Conservation (phyloP, 2,888 invertebrate species). For the Lasioglossum pauxillum region DNA sequence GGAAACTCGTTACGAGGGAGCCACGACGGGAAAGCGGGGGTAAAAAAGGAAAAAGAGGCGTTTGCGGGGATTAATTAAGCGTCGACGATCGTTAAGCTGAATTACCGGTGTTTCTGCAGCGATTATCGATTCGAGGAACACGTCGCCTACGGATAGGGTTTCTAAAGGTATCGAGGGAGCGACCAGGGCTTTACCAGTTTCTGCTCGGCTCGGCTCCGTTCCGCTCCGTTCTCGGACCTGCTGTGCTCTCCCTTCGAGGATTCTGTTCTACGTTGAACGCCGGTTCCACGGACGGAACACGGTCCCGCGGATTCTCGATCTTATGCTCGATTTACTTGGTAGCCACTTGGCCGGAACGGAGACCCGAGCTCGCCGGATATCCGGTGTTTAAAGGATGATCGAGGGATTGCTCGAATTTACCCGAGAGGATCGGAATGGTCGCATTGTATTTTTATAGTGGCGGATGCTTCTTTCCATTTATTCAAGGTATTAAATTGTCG, state of each 20-base stretch:
- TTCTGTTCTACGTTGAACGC: not conserved
- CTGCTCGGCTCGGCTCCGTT: not conserved
- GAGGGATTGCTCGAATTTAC: conserved; percentile 4
- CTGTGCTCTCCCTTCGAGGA: not conserved
- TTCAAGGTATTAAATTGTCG: not conserved
- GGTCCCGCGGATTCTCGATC: not conserved
- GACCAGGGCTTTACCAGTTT: not conserved
- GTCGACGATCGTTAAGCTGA: conserved; percentile 36
- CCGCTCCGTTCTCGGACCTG: not conserved
- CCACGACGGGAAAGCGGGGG: not conserved
- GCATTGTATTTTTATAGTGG: not conserved
- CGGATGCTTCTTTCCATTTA: not conserved
- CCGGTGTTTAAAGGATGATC: conserved; percentile 6
- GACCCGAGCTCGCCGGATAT: not conserved
- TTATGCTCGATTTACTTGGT: conserved; percentile 15
- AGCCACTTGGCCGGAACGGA: not conserved
- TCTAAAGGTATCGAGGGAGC: not conserved
- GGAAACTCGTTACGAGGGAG: conserved; percentile 38
- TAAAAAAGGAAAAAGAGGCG: not conserved
- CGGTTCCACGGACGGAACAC: not conserved
- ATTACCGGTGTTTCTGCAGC: conserved; percentile 23
- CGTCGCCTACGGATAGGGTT: not conserved
- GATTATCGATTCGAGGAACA: conserved; percentile 22
- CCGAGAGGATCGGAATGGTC: not conserved
- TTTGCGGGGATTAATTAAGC: conserved; percentile 45